Base-by-base conservation (phyloP, 2,888 invertebrate species). In the Agriotes lineatus region DNA sequence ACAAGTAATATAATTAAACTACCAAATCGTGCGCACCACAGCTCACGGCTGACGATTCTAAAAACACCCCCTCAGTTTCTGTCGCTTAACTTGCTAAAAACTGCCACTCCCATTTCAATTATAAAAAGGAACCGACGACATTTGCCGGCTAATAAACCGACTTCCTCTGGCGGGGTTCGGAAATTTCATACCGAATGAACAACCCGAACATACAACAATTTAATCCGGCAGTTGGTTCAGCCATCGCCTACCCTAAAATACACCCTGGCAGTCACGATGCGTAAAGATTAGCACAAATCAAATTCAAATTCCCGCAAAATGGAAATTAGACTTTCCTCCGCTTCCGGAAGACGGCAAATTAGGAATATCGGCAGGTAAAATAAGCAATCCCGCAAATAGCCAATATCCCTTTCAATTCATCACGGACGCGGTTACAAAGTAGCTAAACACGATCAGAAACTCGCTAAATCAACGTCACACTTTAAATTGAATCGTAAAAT, bases 261-360 rank as follows among this genome's bases (percentile, higher is more conserved):
- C 61, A 52, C 35, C 50, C 35, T 20, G 25, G 37, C 39, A 61
- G 35, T 50, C 37, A 61, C 50, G 50, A 61, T 50, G 52, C 61
- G 52, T 61, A 56, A 63, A 66, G 61, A 59, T 68, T 69, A 66
- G 62, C 68, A 69, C 54, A 57, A 69, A 65, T 67, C 70, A 62
- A 60, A 72, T 74, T 71, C 57, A 56, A 74, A 68, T 62, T 72
- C 69, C 66, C 65, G 58, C 45, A 45, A 71, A 72, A 72, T 76
- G 77, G 74, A 78, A 74, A 77, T 77, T 72, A 75, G 75, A 75
- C 71, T 73, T 74, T 73, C 73, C 75, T 58, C 70, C 50, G 65
- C 56, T 74, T 75, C 74, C 70, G 60, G 50, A 61, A 59, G 65
- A 57, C 72, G 59, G 72, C 73, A 74, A 74, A 74, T 74, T 73